Percentiles rank a stretch among this genome's conserved stretches.
Evolutionary conservation across 1,140 invertebrate genomes (phyloP).

Genomic region (Goniozus legneri): DNA sequence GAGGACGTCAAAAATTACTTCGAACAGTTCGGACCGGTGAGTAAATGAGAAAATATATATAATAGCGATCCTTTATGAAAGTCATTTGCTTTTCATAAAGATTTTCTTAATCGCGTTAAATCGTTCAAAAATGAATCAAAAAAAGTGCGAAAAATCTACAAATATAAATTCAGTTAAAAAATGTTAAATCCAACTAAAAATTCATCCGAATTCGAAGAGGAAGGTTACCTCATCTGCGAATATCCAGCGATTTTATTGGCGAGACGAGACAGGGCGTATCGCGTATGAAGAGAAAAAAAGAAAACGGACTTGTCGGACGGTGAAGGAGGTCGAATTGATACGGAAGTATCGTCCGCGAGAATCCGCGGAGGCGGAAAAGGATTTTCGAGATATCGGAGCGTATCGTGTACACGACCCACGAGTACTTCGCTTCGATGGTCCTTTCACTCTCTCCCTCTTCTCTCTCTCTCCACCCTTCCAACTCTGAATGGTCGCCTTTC

Average conservation of each 20-base stretch:
- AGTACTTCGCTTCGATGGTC: background rate
- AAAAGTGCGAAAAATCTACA: too few species aligned
- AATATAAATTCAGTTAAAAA: too few species aligned
- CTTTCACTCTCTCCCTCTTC: background rate
- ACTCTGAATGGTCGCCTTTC: constrained; percentile 13
- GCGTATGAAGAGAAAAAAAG: background rate
- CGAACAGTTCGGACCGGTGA: constrained; percentile 98
- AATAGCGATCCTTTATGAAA: too few species aligned
- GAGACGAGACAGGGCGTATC: background rate
- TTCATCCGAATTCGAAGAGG: too few species aligned
- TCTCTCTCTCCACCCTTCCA: constrained; percentile 12
- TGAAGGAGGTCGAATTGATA: background rate
- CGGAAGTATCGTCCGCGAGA: too few species aligned
- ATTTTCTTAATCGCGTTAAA: too few species aligned
- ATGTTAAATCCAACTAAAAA: too few species aligned
- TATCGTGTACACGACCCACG: background rate
- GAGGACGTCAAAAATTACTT: constrained; percentile 99
- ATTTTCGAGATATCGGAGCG: constrained; percentile 32
- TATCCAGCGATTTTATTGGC: background rate
- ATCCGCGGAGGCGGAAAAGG: too few species aligned
- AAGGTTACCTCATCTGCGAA: too few species aligned
- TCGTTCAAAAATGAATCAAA: too few species aligned
- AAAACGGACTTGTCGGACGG: background rate
- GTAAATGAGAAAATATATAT: constrained; percentile 49
- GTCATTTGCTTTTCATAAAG: too few species aligned